phyloP scores from a whole-genome alignment of 2,888 invertebrate genomes.

The Crepidodera aurea region DNA sequence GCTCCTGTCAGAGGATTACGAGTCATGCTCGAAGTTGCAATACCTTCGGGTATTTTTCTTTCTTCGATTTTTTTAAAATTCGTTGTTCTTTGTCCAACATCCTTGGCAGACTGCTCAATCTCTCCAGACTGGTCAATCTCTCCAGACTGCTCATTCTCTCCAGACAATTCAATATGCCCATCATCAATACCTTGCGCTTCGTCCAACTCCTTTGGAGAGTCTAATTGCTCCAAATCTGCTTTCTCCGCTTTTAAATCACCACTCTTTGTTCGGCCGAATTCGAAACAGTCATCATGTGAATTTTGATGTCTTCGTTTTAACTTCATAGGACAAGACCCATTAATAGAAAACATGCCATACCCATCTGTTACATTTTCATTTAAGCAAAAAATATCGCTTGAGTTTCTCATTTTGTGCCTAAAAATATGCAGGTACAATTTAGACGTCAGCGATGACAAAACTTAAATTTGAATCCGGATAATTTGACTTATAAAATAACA shows the following conservation, averaged over 20 bases:
- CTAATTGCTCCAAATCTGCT: conserved; percentile 11
- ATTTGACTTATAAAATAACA: no score
- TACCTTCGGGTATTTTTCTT: conserved; percentile 3
- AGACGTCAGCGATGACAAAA: conserved; percentile 11
- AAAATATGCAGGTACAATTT: neutral
- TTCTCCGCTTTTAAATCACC: conserved; percentile 25
- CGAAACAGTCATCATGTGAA: conserved; percentile 40
- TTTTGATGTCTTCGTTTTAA: conserved; percentile 45
- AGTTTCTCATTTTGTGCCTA: conserved; percentile 52
- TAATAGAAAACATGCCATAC: conserved; percentile 56
- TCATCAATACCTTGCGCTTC: neutral
- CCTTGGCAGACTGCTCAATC: neutral
- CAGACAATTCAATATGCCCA: neutral
- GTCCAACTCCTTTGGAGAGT: conserved; percentile 2
- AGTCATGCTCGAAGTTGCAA: conserved; percentile 41
- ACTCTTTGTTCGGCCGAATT: conserved; percentile 39
- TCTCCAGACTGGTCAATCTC: neutral
- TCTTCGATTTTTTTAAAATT: conserved; percentile 7
- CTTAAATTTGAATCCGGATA: conserved; percentile 1
- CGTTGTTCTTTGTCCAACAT: neutral
- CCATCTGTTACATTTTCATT: conserved; percentile 54
- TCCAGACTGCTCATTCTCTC: neutral
- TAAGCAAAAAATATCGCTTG: conserved; percentile 58
- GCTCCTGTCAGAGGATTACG: conserved; percentile 52
- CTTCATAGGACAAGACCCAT: conserved; percentile 54